Percentiles rank a stretch among this genome's conserved stretches.
These are phyloP conservation scores for Notodonta ziczac DNA, from an alignment of 2,888 invertebrate species.

Conservation along the genomic window DNA sequence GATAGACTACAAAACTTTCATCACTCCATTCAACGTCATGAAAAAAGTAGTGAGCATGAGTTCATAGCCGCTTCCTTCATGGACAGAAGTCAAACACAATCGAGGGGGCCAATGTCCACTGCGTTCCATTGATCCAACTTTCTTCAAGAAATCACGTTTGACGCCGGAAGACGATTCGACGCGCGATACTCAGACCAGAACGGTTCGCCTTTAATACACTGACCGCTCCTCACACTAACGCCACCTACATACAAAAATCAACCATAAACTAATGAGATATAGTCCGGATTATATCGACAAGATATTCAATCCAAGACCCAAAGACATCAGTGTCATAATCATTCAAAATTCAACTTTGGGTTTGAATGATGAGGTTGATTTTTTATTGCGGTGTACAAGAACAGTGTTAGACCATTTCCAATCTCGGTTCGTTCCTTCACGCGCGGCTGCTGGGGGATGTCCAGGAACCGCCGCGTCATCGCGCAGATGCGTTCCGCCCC, in stretches of 20 bases:
- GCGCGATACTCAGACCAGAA: slow-evolving; percentile 74
- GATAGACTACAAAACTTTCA: slow-evolving; percentile 38
- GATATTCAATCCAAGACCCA: neutral
- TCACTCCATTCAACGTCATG: slow-evolving; percentile 50
- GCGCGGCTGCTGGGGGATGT: slow-evolving; percentile 65
- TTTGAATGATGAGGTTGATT: slow-evolving; percentile 18
- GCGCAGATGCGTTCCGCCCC: slow-evolving; percentile 75
- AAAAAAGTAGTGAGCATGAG: slow-evolving; percentile 43
- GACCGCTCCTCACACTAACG: slow-evolving; percentile 50
- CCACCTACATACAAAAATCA: slow-evolving; percentile 30
- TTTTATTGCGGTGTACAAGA: slow-evolving; percentile 26
- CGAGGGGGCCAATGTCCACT: slow-evolving; percentile 76
- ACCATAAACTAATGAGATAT: slow-evolving; percentile 19
- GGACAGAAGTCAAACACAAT: slow-evolving; percentile 59
- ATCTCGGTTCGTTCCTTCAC: slow-evolving; percentile 63
- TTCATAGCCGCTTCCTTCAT: slow-evolving; percentile 36
- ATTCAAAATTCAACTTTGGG: slow-evolving; percentile 21
- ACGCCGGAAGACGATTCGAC: slow-evolving; percentile 82
- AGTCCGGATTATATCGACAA: slow-evolving; percentile 10
- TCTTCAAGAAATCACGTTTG: slow-evolving; percentile 82
- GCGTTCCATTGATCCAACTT: slow-evolving; percentile 78
- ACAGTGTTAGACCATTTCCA: slow-evolving; percentile 59
- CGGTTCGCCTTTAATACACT: slow-evolving; percentile 57
- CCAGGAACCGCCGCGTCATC: slow-evolving; percentile 67
- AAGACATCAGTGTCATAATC: neutral